Base-by-base conservation (phyloP, 2,888 invertebrate genomes). In the Dicranocentrus wangi region DNA sequence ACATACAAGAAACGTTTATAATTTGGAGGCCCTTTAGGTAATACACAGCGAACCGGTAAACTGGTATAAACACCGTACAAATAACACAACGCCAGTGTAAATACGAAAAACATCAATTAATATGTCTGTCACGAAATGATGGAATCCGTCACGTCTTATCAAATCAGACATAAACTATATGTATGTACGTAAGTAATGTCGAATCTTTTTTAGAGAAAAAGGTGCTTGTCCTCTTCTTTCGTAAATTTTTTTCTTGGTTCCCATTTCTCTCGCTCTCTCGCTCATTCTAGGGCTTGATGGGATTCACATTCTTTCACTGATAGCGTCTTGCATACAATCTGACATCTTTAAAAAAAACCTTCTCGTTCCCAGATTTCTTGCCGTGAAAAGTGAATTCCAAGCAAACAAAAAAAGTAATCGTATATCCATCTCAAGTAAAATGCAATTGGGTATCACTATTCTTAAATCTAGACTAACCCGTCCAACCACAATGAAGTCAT, bases 401-500 rank as follows among this genome's bases (percentile, higher is more conserved):
- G 32, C 17, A 66, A 66, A 25, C 15, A 66, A 47, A 63, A 39
- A 63, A 27, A 27, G 47, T 23, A 69, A 69, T 2, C 53, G 39
- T 15, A 23, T 51, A 42, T 32, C 21, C n/a, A n/a, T n/a, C n/a
- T n/a, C n/a, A n/a, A n/a, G n/a, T n/a, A n/a, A n/a, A 69, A 55
- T 69, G 17, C 66, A 17, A 5, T n/a, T n/a, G n/a, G n/a, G n/a
- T 2, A 8, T 19, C 23, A n/a, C 60, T 43, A 60, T 42, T 60
- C 43, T 17, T 42, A 58, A 80, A 79, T 79, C 58, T 72, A 55
- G 68, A 17, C 72, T 43, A 80, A 80, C 79, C 68, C 66, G 79
- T 80, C 27, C 68, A 80, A 80, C 79, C 27, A 80, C 72, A 80
- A 80, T 80, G 66, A 80, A 80, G 79, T 63, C 79, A 80, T 80